phyloP scores from a whole-genome alignment of 2,113 vertebrate genomes.

The Alethe diademata region DNA sequence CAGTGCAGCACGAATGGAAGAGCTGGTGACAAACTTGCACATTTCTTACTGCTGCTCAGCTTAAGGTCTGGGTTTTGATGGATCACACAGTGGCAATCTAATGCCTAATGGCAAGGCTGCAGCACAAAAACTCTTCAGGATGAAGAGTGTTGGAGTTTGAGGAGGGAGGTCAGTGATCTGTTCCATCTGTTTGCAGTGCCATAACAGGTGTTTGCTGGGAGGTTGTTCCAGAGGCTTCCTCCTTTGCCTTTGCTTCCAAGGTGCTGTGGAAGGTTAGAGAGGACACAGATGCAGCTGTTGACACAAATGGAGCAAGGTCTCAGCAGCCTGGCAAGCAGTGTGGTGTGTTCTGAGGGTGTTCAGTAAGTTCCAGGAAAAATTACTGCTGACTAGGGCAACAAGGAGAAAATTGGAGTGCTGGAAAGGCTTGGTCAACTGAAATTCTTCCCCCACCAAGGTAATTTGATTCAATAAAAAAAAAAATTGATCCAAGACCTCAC shows the following conservation, averaged over 20 bases:
- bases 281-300: background rate
- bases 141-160: background rate
- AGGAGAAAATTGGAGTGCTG: background rate
- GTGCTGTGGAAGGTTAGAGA: background rate
- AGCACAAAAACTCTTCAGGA: background rate
- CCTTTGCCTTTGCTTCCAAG: background rate
- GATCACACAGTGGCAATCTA: background rate
- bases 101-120: background rate
- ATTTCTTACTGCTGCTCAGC: background rate
- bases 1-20: background rate
- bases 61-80: background rate
- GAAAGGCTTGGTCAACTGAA: background rate
- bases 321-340: background rate
- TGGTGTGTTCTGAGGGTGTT: fast-evolving
- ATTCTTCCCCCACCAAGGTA: background rate
- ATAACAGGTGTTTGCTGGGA: background rate
- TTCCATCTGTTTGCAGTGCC: fast-evolving
- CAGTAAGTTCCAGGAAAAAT: background rate
- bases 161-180: background rate
- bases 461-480: background rate
- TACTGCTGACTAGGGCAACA: background rate
- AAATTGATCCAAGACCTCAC: background rate
- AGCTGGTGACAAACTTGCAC: background rate
- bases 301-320: background rate
- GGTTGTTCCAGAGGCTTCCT: background rate